Conservation (phyloP, 2,113 vertebrate species). For the Tetraodon nigroviridis region DNA sequence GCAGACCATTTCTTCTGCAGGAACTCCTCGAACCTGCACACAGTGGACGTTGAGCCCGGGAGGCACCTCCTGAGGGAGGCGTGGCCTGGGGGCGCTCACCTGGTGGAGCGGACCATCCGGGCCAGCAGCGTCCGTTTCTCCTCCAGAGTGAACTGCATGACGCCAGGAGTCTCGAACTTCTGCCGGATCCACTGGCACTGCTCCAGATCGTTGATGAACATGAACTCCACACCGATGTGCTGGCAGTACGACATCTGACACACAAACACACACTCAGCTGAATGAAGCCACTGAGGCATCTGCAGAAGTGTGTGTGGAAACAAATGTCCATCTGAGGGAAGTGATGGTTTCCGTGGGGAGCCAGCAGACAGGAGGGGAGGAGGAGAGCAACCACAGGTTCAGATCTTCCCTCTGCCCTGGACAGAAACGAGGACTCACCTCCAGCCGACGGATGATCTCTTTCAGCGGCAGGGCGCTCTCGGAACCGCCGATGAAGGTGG, state of each 20-base stretch:
- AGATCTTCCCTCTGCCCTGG: neutral
- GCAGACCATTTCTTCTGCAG: slow-evolving; percentile 98
- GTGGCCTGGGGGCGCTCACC: slow-evolving; percentile 63
- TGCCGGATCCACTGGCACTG: slow-evolving; percentile 99
- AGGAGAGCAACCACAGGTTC: neutral
- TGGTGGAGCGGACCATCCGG: slow-evolving; percentile 91
- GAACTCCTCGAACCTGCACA: slow-evolving; percentile 92
- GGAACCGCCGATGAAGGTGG: slow-evolving; percentile 94
- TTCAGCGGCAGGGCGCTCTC: slow-evolving; percentile 87
- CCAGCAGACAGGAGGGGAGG: neutral
- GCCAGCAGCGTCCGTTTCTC: slow-evolving; percentile 95
- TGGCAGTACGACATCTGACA: slow-evolving; percentile 93
- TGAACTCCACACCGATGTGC: slow-evolving; percentile 98
- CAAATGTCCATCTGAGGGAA: too few relatives aligned
- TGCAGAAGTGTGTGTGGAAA: neutral
- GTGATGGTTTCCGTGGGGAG: too few relatives aligned
- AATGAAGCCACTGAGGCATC: too few relatives aligned
- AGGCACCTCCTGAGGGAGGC: neutral
- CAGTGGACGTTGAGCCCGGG: neutral
- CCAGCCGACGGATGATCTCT: slow-evolving; percentile 93
- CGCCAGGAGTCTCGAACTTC: slow-evolving; percentile 92
- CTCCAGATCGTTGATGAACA: slow-evolving; percentile 99
- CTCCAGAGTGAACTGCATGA: slow-evolving; percentile 93
- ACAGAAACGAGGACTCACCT: slow-evolving; percentile 71
- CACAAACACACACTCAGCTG: neutral